Evolutionary conservation across 2,113 vertebrate species (phyloP), one percentile per base, ranked within the genome.

Genomic region (Lasiurus cinereus): DNA sequence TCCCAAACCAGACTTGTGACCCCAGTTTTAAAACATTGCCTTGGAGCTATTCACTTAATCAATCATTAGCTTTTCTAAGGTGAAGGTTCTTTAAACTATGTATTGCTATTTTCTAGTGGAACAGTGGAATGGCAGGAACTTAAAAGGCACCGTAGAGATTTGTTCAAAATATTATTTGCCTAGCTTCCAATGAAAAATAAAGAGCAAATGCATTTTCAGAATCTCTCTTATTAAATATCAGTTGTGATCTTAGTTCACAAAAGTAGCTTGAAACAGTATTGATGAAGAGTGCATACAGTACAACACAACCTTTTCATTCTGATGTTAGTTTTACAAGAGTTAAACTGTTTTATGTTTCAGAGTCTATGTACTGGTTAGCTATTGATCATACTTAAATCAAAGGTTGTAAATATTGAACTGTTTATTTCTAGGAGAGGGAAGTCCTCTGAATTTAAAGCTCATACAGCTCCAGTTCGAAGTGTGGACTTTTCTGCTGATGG

Each of bases 401-500:
- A 4, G 82, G 22, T 54, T 66, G 66, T 33, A 54, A 73, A 85
- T 93, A 16, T 91, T 85, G 33, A 87, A 66, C 48, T 95, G 2
- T 97, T n/a, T 86, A 0, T 94, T 95, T 97, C 24, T 69, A 99
- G 99, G 85, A 98, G 98, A 89, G 99, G 99, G 22, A 99, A 99
- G 77, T 99, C 99, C 0, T 98, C 98, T 0, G 98, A 98, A 83
- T 98, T 99, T 83, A 99, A 98, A 97, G 99, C 99, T 8, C 99
- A 99, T 95, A 99, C 98, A 2, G 99, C 99, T 1, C 80, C 98
- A 46, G 99, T 99, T 31, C 98, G 99, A 87, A 99, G 99, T 0
- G 99, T 99, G 52, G 97, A 98, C 93, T 99, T 99, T 97, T 99
- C 99, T 0, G 89, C 96, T 0, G 99, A 99, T 39, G 99, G 99